Base-by-base conservation (phyloP, 1,140 invertebrate genomes). In the Lordiphosa mommai region DNA sequence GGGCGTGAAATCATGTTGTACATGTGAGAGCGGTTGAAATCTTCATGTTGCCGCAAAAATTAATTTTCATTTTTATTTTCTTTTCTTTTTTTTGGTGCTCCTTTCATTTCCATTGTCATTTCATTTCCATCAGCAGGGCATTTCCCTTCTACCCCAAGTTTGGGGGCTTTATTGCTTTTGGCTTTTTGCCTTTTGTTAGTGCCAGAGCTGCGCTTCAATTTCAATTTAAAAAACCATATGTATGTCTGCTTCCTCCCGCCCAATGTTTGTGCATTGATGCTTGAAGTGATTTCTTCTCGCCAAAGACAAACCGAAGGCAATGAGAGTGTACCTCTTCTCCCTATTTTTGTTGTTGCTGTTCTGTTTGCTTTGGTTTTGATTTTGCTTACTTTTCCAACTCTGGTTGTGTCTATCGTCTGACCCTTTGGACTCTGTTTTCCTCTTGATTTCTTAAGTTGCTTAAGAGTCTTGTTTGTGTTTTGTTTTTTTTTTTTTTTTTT, bases 41-140 rank as follows among this genome's bases (percentile, higher is more conserved):
- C 20, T 48, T 34, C 41, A 13, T 13, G 30, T 38, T 46, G 61
- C 76, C 70, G 40, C 76, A 82, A 82, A 82, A 82, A 82, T 74
- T 82, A 82, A 82, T 74, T 74, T 82, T 58, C 66, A 71, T 82
- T 82, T 73, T 61, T 68, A 72, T 43, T 68, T 52, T 67, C 14
- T 29, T 50, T 41, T 71, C 44, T 48, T 67, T 43, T 20, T 12
- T 37, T 49, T 50, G 14, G 4, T 41, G 17, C 10, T 43, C 12
- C 20, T 43, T 73, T 65, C 59, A 58, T 76, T 71, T 46, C 53
- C 37, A 71, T 53, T 51, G 44, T 46, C 55, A 58, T 57, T 51
- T 67, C 50, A 49, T 50, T 64, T 30, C 17, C 27, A 10, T 37
- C 33, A 20, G 32, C 36, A 32, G 27, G 7, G 33, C 40, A 5